A percentile compares a stretch with the other conserved stretches of the same genome.
These are phyloP conservation scores for Todiramphus saurophagus DNA, from an alignment of 2,113 vertebrate genomes.

Conservation along the genomic window DNA sequence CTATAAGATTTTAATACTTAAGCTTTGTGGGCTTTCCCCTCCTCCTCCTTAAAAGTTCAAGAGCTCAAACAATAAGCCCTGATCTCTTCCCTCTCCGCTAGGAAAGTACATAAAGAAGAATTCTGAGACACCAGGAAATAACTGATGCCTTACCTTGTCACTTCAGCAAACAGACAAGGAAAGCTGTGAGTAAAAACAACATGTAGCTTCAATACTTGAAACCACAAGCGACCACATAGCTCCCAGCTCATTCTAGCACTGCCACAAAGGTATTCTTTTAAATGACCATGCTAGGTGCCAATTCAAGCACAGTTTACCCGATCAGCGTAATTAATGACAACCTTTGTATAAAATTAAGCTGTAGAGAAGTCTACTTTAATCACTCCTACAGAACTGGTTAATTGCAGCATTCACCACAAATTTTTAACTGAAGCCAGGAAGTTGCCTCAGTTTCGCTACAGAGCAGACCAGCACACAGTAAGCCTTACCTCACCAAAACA, in stretches of 20 bases:
- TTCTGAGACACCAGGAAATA: background rate
- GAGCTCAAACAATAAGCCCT: background rate
- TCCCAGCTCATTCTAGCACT: background rate
- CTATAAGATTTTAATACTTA: background rate
- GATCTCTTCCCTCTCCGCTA: background rate
- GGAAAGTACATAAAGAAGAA: background rate
- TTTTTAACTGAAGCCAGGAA: background rate
- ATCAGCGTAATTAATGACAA: background rate
- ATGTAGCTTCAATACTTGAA: background rate
- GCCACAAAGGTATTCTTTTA: background rate
- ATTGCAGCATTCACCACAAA: background rate
- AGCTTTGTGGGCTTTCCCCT: background rate
- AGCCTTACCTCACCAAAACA: background rate
- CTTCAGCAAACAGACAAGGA: background rate
- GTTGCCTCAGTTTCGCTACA: background rate
- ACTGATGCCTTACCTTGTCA: background rate
- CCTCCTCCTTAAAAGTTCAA: background rate
- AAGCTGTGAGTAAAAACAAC: background rate
- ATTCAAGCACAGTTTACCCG: background rate
- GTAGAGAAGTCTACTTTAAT: background rate
- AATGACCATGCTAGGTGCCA: background rate
- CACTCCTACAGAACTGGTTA: background rate
- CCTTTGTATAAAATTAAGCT: background rate
- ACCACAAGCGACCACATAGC: background rate
- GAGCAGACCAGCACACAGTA: background rate